Evolutionary conservation across 2,797 vertebrate genomes (phyloP).

Genomic region (Babyrousa celebensis): DNA sequence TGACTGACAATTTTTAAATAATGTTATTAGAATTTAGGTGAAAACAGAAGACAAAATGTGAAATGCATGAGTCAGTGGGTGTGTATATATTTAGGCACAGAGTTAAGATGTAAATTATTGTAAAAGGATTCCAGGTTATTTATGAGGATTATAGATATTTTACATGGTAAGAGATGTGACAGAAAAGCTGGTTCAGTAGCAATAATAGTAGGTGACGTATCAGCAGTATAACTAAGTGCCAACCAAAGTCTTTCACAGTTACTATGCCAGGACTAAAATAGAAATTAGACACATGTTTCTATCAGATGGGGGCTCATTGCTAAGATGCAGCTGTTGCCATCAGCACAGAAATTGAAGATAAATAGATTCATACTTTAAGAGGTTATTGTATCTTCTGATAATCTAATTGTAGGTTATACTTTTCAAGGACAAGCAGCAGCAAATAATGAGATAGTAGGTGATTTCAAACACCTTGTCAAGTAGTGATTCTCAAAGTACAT

Average conservation of each 20-base stretch:
- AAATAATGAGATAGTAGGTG: conserved; percentile 51
- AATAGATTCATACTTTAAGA: conserved; percentile 77
- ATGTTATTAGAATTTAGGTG: conserved; percentile 76
- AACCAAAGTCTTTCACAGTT: conserved; percentile 87
- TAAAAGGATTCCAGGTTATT: conserved; percentile 80
- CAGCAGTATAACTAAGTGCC: conserved; percentile 82
- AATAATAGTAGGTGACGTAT: conserved; percentile 84
- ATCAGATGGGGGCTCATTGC: conserved; percentile 84
- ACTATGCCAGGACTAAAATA: conserved; percentile 84
- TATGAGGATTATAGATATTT: conserved; percentile 48
- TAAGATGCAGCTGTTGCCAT: conserved; percentile 87
- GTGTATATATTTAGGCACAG: conserved; percentile 78
- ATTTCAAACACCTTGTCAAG: conserved; percentile 53
- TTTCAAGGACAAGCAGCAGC: not conserved
- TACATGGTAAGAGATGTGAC: conserved; percentile 74
- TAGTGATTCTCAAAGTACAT: conserved; percentile 47
- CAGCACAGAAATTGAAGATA: conserved; percentile 80
- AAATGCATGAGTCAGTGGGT: conserved; percentile 81
- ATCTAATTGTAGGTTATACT: conserved; percentile 72
- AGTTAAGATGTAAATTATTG: conserved; percentile 79
- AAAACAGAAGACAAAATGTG: conserved; percentile 85
- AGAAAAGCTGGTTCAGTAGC: conserved; percentile 80
- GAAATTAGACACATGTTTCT: conserved; percentile 86
- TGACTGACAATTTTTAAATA: conserved; percentile 86
- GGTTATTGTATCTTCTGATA: conserved; percentile 69